Percentiles rank a stretch among this genome's conserved stretches.
Evolutionary conservation across 2,797 vertebrate species (phyloP).

Genomic region (Galagoides demidoff): DNA sequence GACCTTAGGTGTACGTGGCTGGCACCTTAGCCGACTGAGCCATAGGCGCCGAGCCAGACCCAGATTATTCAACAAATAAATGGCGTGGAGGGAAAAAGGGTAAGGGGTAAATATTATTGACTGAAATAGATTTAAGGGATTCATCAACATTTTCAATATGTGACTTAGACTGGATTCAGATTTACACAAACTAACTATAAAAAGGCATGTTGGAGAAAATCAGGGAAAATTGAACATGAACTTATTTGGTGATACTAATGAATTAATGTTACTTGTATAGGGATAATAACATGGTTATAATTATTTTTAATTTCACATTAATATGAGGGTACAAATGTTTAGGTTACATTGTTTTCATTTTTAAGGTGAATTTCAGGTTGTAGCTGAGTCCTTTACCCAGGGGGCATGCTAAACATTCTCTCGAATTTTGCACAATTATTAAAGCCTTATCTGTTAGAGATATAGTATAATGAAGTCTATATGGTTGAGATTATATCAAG

Average conservation of each 20-base stretch:
- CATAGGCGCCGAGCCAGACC: no score
- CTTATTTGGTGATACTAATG: background rate
- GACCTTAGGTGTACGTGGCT: no score
- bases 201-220: background rate
- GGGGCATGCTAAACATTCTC: no score
- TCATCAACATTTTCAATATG: background rate
- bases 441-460: conserved; percentile 2
- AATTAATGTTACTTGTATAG: conserved; percentile 2
- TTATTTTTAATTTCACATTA: no score
- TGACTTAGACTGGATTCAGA: background rate
- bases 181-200: background rate
- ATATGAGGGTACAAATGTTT: no score
- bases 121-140: background rate
- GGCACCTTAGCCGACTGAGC: no score
- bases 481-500: background rate
- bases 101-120: background rate
- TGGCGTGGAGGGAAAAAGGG: background rate
- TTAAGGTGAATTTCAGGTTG: no score
- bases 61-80: conserved; percentile 5
- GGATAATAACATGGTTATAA: background rate
- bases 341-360: no score
- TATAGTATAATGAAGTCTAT: background rate
- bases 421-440: background rate
- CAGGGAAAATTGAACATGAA: background rate
- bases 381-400: no score